These are phyloP conservation scores for Xenopus petersii DNA, from an alignment of 2,797 vertebrate species.

Conservation along the genomic window DNA sequence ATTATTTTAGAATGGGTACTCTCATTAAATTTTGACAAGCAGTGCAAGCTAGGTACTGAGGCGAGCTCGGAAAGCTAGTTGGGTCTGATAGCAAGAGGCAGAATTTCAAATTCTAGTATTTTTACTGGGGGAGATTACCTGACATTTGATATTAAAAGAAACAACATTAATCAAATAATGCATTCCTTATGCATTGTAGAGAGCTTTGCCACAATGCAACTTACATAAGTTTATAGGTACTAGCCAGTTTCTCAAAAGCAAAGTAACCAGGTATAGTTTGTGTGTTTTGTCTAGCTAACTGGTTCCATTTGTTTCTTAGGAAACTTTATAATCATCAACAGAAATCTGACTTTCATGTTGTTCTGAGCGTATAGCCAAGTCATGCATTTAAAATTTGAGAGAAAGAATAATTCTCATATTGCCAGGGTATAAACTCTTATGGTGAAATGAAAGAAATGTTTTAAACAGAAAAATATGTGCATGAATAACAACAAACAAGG, in stretches of 20 bases:
- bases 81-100: constrained; percentile 90
- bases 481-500: no score
- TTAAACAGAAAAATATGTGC: no score
- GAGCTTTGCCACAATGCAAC: constrained; percentile 67
- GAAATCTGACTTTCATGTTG: no score
- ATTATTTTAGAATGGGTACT: constrained; percentile 99
- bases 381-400: no score
- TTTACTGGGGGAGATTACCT: constrained; percentile 98
- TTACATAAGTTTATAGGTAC: constrained; percentile 61
- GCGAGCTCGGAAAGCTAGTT: constrained; percentile 84
- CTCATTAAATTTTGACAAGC: constrained; percentile 98
- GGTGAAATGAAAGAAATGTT: no score
- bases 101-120: constrained; percentile 97
- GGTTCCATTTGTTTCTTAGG: no score
- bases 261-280: no score
- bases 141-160: constrained; percentile 95
- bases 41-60: constrained; percentile 87
- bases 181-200: constrained; percentile 73
- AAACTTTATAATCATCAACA: no score
- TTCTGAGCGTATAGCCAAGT: no score
- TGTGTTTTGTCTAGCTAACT: no score
- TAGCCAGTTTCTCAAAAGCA: constrained; percentile 39
- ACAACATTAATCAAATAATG: constrained; percentile 96
- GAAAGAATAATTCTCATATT: no score
- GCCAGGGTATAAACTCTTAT: no score